A percentile compares a stretch with the other conserved stretches of the same genome.
Conservation (phyloP, 1,140 invertebrate species). For the Drosophila bipectinata region DNA sequence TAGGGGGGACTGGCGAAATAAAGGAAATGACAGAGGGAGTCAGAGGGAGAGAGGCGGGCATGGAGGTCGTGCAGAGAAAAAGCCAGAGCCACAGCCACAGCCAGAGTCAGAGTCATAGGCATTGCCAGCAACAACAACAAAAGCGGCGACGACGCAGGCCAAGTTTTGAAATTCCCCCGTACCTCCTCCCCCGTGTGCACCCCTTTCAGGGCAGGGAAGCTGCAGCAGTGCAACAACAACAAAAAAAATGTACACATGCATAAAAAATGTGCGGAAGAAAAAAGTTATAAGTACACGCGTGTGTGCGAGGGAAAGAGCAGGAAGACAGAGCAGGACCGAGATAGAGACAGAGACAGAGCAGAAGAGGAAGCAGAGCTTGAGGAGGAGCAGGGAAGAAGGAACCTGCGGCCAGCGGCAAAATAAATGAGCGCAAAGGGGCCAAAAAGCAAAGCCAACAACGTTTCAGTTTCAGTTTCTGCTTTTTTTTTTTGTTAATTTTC, state of each 20-base stretch:
- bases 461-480: conserved; percentile 44
- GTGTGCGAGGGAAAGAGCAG: conserved; percentile 17
- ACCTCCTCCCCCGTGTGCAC: not conserved
- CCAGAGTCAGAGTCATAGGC: conserved; percentile 46
- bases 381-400: conserved; percentile 52
- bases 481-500: conserved; percentile 70
- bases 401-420: conserved; percentile 60
- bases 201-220: conserved; percentile 15
- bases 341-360: not conserved
- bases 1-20: conserved; percentile 9
- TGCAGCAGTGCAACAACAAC: conserved; percentile 47
- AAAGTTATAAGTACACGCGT: conserved; percentile 75
- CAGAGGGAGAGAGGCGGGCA: not conserved
- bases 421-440: conserved; percentile 58
- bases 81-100: conserved; percentile 9
- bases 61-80: conserved; percentile 8
- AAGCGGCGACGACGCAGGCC: conserved; percentile 35
- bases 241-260: conserved; percentile 64
- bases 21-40: conserved; percentile 23
- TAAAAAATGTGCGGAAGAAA: conserved; percentile 73
- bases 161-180: conserved; percentile 53
- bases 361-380: not conserved
- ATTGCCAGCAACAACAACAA: conserved; percentile 59
- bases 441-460: conserved; percentile 60
- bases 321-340: conserved; percentile 1